phyloP scores from a whole-genome alignment of 2,888 invertebrate species.

The Drosophila infuscata region DNA sequence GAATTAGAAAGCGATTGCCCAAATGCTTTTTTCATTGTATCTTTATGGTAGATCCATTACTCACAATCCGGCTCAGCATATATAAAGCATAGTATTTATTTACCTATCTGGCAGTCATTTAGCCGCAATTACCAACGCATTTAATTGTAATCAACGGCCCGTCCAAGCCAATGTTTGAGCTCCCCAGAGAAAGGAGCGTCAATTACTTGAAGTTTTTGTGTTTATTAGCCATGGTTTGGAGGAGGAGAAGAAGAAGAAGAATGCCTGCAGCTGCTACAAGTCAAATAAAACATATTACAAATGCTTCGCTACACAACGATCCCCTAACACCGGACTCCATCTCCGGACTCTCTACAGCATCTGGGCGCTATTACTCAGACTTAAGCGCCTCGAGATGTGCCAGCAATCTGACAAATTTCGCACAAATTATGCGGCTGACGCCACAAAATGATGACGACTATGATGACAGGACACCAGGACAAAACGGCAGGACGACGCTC shows the following conservation, averaged over 20 bases:
- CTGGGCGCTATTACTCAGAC: conserved; percentile 69
- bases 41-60: conserved; percentile 37
- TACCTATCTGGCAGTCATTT: conserved; percentile 65
- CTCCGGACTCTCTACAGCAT: conserved; percentile 6
- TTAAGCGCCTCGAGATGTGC: conserved; percentile 74
- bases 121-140: conserved; percentile 62
- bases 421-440: conserved; percentile 75
- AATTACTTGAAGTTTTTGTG: conserved; percentile 71
- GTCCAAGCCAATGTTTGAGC: neutral
- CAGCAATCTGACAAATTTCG: conserved; percentile 80
- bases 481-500: conserved; percentile 6
- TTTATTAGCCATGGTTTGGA: conserved; percentile 51
- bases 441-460: conserved; percentile 69
- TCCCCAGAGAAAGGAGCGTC: conserved; percentile 64
- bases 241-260: conserved; percentile 16
- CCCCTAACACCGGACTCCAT: neutral
- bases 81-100: conserved; percentile 48
- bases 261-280: conserved; percentile 67
- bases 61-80: conserved; percentile 18
- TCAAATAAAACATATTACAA: conserved; percentile 79
- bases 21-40: conserved; percentile 31
- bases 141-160: conserved; percentile 65
- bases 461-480: conserved; percentile 47
- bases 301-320: conserved; percentile 47
- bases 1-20: neutral